Base-by-base conservation (phyloP, 2,113 vertebrate genomes). In the Prunella fulvescens region DNA sequence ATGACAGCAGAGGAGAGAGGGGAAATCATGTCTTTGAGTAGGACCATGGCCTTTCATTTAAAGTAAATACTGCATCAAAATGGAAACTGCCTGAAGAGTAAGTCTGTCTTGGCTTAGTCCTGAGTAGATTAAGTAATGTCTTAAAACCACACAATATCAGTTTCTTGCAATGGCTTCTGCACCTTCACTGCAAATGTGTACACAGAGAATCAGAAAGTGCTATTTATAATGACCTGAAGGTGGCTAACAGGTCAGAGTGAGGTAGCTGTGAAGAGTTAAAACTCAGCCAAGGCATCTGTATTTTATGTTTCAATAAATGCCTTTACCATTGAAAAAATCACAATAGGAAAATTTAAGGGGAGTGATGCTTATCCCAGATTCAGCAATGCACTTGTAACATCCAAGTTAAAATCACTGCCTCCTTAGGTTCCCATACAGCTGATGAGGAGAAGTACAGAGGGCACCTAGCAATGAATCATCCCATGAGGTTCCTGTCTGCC, bases 11-110 rank as follows among this genome's bases (percentile, higher is more conserved):
- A 81, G 85, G 85, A 77, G 50, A 88, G 88, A 84, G 60, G 57
- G 51, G 87, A 94, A 96, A 95, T 91, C 65, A 72, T 20, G 65
- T 81, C 95, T 96, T 96, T 96, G 94, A 95, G 91, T 70, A 94
- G 90, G 91, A 96, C 81, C 86, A n/a, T 3, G 67, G 86, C 77
- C 92, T 90, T 96, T 88, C 56, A 24, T 86, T 93, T 95, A 64
- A 95, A 85, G 87, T 92, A 93, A 91, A 97, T 95, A 95, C 56
- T 76, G 47, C 62, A 92, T 72, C 39, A 84, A 81, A 90, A 94
- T 86, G 80, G 82, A 86, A 95, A 79, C 88, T 88, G 76, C 58
- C 53, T 90, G 37, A 94, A 90, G 72, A 95, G 85, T 74, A 72
- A 81, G 61, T 47, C 80, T 86, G 65, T 37, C 60, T 91, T 92